Base-by-base conservation (phyloP, 1,140 invertebrate species). In the Schlechtendalia chinensis region DNA sequence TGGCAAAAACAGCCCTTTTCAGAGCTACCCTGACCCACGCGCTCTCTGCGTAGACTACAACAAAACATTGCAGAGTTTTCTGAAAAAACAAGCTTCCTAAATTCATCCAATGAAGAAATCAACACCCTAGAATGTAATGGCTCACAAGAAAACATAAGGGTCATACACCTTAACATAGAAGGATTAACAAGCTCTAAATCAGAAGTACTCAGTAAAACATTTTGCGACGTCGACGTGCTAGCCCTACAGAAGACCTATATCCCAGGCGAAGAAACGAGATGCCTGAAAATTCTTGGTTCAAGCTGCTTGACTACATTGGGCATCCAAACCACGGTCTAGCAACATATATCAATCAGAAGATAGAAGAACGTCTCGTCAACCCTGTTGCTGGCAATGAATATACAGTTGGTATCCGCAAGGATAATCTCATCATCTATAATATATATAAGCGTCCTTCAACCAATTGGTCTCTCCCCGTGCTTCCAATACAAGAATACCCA, bases 401-500 rank as follows among this genome's bases (percentile, higher is more conserved):
- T 63, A 63, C 27, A 63, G 59, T 63, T 63, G 59, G 59, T 63
- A 63, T 63, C 5, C 59, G 27, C 12, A 17, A 29, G 59, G 12
- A 61, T 61, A 61, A 29, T 24, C 58, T 61, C 12, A 63, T 63
- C 27, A 63, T 63, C 27, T 63, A 63, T 27, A 63, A 63, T 63
- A 16, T 32, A 63, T 63, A 63, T 32, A 63, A 63, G 59, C 59
- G 27, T 32, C 59, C 59, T 63, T 63, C 59, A 63, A 63, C 17
- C 59, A 63, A 63, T 27, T 63, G 59, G 59, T 32, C 59, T 27
- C 27, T 29, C 59, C 32, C 5, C 27, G 16, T 61, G 58, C 58
- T 61, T 61, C 58, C 58, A 61, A 61, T 14, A 56, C 53, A 56
- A 5, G 17, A 56, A 56, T 56, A 4, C 8, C 53, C 53, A 56